Base-by-base conservation (phyloP, 1,140 invertebrate species). In the Magallana ariakensis region DNA sequence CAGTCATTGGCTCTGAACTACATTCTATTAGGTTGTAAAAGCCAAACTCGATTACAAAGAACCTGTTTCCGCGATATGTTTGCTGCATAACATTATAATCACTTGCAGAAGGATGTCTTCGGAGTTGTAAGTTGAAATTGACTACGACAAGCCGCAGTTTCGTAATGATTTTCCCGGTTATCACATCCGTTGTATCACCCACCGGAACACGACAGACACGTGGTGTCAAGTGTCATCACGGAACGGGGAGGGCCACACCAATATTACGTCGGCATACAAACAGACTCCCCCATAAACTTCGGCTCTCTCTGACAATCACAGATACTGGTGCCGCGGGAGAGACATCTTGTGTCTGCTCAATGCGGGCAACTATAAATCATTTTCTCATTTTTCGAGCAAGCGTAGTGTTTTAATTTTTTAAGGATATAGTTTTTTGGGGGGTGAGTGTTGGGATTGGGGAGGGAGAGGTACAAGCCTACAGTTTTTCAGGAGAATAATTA, bases 121-220 rank as follows among this genome's bases (percentile, higher is more conserved):
- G 66, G 22, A 75, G 66, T 75, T 75, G 66, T 75, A 13, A 26
- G 66, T 75, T 75, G 66, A 75, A 75, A 75, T 75, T 75, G 66
- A 75, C 66, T 75, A 19, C 33, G 66, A 75, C 66, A 75, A 75
- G 66, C 66, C 66, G 66, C 22, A 75, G 66, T 75, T 75, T 75
- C 66, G 66, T 75, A 75, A 75, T 75, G 19, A 75, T 75, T 75
- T 75, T 75, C 66, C 66, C 22, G 66, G 19, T 26, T 26, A 26
- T 11, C 22, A 75, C 66, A 75, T 75, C 66, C 66, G 66, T 19
- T 75, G 26, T 19, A 75, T 75, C 22, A 26, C 33, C 66, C 0
- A 26, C 66, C 22, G 33, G 6, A 75, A 75, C 22, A 26, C 11
- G 66, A 75, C 66, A 75, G 22, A 13, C 22, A 75, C 22, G 22